These are phyloP conservation scores for Pagrus major DNA, from an alignment of 2,113 vertebrate genomes.

Conservation along the genomic window DNA sequence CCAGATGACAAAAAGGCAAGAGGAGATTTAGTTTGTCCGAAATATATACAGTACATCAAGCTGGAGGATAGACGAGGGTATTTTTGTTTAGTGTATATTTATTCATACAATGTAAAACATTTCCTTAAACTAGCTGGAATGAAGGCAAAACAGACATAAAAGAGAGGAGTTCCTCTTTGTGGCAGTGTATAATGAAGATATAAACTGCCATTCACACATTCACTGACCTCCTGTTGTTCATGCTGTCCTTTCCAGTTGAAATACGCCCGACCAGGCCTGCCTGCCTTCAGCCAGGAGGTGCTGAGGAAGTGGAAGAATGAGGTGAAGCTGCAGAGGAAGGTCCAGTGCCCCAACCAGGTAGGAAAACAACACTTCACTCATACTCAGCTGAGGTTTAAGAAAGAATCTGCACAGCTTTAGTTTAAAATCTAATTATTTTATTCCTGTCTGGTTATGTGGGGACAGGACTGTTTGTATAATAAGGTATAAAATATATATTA, in stretches of 20 bases:
- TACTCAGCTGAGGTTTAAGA: no score
- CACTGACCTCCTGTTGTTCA: background rate
- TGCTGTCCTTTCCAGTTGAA: slow-evolving; percentile 84
- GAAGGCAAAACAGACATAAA: background rate
- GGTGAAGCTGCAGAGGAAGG: slow-evolving; percentile 92
- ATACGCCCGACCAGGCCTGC: slow-evolving; percentile 93
- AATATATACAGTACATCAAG: no score
- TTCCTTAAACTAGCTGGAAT: background rate
- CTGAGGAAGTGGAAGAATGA: slow-evolving; percentile 95
- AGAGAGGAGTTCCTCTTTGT: background rate
- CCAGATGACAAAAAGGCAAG: slow-evolving; percentile 90
- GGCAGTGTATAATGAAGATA: background rate
- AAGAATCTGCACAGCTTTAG: background rate
- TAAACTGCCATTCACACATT: background rate
- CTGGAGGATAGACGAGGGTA: background rate
- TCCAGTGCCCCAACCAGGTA: slow-evolving; percentile 96
- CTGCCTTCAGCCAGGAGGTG: slow-evolving; percentile 94
- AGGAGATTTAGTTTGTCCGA: background rate
- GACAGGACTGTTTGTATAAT: background rate
- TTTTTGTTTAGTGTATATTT: background rate
- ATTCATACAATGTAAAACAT: no score
- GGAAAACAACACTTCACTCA: background rate
- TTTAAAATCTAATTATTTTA: no score
- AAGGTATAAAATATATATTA: background rate
- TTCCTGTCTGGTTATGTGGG: background rate